Percentiles rank a stretch among this genome's conserved stretches.
These are phyloP conservation scores for Urocitellus parryii DNA, from an alignment of 2,113 vertebrate species.

Conservation along the genomic window DNA sequence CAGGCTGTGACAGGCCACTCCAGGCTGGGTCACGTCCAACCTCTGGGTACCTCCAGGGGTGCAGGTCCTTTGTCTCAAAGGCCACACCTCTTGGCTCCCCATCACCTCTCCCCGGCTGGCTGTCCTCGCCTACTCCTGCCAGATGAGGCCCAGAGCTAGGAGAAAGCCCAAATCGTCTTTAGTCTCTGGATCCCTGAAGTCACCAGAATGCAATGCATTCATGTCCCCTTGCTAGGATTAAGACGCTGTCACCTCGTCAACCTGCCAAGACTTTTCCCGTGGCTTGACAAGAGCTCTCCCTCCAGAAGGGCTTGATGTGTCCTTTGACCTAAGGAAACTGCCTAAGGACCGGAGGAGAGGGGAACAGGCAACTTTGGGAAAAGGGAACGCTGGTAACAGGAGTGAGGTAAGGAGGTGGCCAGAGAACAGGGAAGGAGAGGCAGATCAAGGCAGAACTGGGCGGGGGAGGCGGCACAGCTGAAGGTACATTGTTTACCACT, in stretches of 20 bases:
- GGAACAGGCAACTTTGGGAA: background rate
- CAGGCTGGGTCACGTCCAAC: background rate
- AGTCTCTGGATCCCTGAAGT: background rate
- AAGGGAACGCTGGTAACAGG: background rate
- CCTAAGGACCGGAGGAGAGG: too few species aligned
- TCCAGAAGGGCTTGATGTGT: background rate
- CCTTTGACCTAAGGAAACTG: background rate
- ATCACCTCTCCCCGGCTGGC: background rate
- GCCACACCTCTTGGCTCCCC: background rate
- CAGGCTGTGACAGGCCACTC: background rate
- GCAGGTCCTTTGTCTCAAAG: background rate
- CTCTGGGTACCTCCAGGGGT: rapidly evolving
- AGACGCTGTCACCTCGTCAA: background rate
- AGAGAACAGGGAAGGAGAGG: background rate
- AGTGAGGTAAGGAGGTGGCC: background rate
- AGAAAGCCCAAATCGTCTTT: background rate
- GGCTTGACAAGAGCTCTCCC: background rate
- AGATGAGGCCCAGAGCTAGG: background rate
- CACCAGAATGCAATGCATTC: background rate
- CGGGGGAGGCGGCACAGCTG: background rate
- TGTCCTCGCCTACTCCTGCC: background rate
- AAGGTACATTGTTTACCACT: background rate
- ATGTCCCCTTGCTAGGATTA: background rate
- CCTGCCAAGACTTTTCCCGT: background rate
- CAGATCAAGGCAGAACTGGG: background rate